Evolutionary conservation across 2,797 vertebrate species (phyloP).

Genomic region (Meda fulgida): DNA sequence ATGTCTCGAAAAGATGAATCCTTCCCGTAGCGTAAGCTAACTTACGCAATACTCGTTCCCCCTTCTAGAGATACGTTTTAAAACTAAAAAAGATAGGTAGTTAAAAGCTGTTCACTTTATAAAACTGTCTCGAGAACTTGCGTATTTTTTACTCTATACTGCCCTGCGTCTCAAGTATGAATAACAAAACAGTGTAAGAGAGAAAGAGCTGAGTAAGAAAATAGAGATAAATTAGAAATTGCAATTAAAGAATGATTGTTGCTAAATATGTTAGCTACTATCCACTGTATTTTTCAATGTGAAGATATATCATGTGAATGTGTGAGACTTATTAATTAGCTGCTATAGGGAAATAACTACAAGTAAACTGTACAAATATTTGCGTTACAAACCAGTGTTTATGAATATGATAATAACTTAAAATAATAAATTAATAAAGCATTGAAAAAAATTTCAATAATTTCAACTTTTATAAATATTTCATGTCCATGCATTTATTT

Average conservation of each 20-base stretch:
- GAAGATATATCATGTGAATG: background rate
- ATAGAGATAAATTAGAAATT: background rate
- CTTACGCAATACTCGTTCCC: no score
- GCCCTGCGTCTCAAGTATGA: background rate
- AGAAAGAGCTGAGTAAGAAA: background rate
- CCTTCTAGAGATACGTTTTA: no score
- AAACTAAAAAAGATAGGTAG: background rate
- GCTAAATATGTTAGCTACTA: background rate
- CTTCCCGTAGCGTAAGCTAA: no score
- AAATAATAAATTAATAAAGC: background rate
- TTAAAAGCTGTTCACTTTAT: background rate
- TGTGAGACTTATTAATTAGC: background rate
- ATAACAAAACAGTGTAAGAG: background rate
- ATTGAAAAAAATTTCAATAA: background rate
- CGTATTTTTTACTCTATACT: background rate
- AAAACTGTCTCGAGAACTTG: background rate
- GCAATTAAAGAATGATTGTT: background rate
- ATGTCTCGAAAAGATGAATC: no score
- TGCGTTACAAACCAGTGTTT: background rate
- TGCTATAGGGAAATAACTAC: background rate
- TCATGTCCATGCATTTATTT: background rate
- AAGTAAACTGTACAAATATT: background rate
- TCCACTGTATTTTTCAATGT: background rate
- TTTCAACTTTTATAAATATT: background rate
- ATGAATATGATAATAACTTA: background rate